Evolutionary conservation across 2,888 invertebrate genomes (phyloP).

Genomic region (Drosophila nr. medialis): DNA sequence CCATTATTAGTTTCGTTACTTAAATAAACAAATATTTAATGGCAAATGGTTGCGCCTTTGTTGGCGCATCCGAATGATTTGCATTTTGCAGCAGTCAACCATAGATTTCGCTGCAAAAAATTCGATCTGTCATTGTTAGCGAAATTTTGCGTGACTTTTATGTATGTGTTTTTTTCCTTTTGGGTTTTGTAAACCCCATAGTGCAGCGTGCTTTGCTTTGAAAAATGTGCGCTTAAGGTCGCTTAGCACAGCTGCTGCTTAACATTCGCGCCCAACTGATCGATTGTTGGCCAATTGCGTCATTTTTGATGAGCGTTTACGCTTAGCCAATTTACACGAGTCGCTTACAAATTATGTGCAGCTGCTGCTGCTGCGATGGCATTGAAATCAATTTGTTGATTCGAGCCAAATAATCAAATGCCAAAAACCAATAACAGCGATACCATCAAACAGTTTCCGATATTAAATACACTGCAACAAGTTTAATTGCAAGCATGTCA

Average conservation of each 20-base stretch:
- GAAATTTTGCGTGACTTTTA: conserved; percentile 57
- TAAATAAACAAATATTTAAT: conserved; percentile 53
- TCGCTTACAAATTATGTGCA: conserved; percentile 52
- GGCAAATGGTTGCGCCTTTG: conserved; percentile 43
- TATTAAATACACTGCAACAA: conserved; percentile 22
- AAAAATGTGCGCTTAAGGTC: conserved; percentile 24
- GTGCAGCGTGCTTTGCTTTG: conserved; percentile 33
- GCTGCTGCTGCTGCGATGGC: conserved; percentile 50
- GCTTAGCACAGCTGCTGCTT: conserved; percentile 17
- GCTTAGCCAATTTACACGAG: conserved; percentile 65
- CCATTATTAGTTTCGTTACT: conserved; percentile 27
- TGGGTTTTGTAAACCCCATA: not conserved
- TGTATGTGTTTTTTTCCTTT: conserved; percentile 3
- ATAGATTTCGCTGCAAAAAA: conserved; percentile 40
- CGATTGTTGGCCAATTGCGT: conserved; percentile 48
- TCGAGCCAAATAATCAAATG: conserved; percentile 27
- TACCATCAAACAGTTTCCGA: conserved; percentile 11
- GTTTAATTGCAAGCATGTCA: conserved; percentile 3
- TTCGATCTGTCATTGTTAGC: conserved; percentile 46
- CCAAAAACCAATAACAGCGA: conserved; percentile 23
- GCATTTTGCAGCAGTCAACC: conserved; percentile 38
- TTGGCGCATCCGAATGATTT: conserved; percentile 35
- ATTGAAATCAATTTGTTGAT: conserved; percentile 58
- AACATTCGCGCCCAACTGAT: conserved; percentile 46
- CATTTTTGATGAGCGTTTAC: conserved; percentile 47